Percentiles rank a stretch among this genome's conserved stretches.
phyloP scores from a whole-genome alignment of 1,140 invertebrate species.

The Paralvinella palmiformis region DNA sequence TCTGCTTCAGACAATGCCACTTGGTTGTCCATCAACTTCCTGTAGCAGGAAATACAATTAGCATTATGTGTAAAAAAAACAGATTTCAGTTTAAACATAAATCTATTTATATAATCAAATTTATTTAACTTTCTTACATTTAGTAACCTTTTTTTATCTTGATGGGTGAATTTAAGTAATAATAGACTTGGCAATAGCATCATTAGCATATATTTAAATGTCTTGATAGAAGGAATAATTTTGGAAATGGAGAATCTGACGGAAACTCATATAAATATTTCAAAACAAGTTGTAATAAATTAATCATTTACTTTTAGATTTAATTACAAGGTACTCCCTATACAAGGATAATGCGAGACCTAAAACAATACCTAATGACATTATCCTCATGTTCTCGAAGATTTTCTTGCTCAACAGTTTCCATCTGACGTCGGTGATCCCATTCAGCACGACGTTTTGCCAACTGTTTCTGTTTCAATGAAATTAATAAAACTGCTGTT shows the following conservation, averaged over 20 bases:
- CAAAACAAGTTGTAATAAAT: too few relatives aligned
- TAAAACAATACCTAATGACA: conserved; percentile 40
- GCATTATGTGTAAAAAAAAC: too few relatives aligned
- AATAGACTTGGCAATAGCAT: neutral
- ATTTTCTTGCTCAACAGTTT: conserved; percentile 38
- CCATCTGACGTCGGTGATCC: conserved; percentile 30
- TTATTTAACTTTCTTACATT: neutral
- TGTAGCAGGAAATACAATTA: conserved; percentile 23
- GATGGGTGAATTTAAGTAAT: too few relatives aligned
- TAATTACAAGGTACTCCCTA: too few relatives aligned
- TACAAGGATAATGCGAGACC: too few relatives aligned
- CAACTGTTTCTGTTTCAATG: conserved; percentile 28
- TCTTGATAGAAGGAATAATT: too few relatives aligned
- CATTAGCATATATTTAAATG: too few relatives aligned
- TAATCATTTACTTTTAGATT: too few relatives aligned
- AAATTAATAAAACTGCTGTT: neutral
- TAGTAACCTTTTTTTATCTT: too few relatives aligned
- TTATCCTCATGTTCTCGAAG: conserved; percentile 41
- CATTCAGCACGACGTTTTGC: conserved; percentile 31
- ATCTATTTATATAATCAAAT: neutral
- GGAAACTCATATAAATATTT: too few relatives aligned
- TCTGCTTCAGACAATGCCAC: conserved; percentile 41
- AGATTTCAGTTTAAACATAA: too few relatives aligned
- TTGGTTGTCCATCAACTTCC: conserved; percentile 37
- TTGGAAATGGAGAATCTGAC: too few relatives aligned